Base-by-base conservation (phyloP, 1,140 invertebrate genomes). In the Pseudomyrmex flavicornis region DNA sequence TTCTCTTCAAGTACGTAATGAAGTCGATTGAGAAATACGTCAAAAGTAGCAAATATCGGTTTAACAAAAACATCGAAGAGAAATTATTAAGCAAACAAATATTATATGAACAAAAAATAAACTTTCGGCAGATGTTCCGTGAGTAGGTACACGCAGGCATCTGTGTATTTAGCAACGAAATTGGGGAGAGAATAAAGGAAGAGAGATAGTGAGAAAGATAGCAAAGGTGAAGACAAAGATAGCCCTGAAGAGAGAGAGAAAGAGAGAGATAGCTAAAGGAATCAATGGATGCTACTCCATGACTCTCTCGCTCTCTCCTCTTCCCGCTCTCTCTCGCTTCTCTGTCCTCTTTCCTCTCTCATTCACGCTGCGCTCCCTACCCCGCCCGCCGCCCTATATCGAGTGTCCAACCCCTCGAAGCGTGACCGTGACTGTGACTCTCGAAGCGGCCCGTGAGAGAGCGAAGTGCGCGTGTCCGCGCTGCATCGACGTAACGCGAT, bases 341-440 rank as follows among this genome's bases (percentile, higher is more conserved):
- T 62, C 73, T 56, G 58, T 85, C 72, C 44, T 9, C 66, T 66
- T 15, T 58, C 17, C 54, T 84, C 59, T 26, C 54, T 73, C 84
- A 82, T 84, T 77, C 70, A 82, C 66, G 20, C 20, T 35, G 17
- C 52, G 73, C 82, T 74, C 83, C 82, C 75, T 35, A 76, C 65
- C 82, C 80, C 69, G 66, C 8, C 35, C 35, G 35, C 59, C 74
- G 77, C 77, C 74, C 77, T 87, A 79, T 82, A 88, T 85, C 86
- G 82, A 76, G 69, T 86, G 82, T 91, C 84, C 91, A 91, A 92
- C 35, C 91, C 91, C 91, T 91, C 88, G 82, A 90, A 92, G 91
- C 91, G 90, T 92, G 91, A 92, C 91, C 91, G 89, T 92, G 91
- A 92, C 91, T 92, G 90, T 92, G 91, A 92, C 91, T 92, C 90